Conservation (phyloP, 2,113 vertebrate genomes). For the Microtus oregoni region DNA sequence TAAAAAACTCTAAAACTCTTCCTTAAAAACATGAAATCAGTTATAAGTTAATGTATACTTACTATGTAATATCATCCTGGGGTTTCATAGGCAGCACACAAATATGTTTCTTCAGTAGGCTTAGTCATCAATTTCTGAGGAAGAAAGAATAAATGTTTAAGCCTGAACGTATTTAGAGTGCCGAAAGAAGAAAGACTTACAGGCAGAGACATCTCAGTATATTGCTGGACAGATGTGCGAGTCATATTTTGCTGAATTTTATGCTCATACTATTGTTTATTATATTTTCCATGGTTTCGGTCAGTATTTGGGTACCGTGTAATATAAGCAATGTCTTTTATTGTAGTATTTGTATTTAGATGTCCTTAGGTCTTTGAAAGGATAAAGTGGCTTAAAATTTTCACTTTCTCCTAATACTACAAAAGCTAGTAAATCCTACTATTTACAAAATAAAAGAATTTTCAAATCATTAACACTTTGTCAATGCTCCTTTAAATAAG, state of each 20-base stretch:
- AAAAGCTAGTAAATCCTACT: background rate
- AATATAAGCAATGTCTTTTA: background rate
- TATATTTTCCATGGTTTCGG: background rate
- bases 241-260: background rate
- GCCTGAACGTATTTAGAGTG: background rate
- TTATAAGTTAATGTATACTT: background rate
- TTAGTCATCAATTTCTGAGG: background rate
- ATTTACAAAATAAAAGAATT: background rate
- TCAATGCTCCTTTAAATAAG: background rate
- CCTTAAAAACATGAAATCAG: background rate
- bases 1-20: background rate
- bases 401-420: background rate
- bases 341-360: background rate
- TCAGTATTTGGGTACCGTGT: background rate
- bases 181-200: background rate
- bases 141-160: background rate
- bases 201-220: background rate
- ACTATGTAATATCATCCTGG: background rate
- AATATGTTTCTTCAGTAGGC: background rate
- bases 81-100: background rate
- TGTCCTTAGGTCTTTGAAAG: background rate
- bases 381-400: background rate
- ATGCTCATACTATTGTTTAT: background rate
- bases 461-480: background rate
- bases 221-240: background rate